phyloP scores from a whole-genome alignment of 1,140 invertebrate genomes.

The Plectus sambesii region DNA sequence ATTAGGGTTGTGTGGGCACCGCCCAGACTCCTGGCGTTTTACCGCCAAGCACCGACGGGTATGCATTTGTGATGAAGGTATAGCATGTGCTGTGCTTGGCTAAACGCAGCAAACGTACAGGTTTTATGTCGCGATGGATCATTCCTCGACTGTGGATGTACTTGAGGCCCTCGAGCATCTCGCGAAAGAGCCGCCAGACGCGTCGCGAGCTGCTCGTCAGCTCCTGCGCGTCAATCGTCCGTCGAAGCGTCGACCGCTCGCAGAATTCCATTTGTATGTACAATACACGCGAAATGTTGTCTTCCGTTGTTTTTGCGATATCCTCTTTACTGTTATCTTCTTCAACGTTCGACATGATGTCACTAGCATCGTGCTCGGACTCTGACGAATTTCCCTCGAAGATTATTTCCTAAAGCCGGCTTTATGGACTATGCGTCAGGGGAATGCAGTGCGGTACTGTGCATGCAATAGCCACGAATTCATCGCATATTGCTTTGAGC shows the following conservation, averaged over 20 bases:
- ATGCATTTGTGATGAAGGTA: too few species aligned
- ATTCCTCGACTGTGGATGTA: conserved; percentile 73
- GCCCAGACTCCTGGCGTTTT: too few species aligned
- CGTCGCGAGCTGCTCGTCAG: conserved; percentile 65
- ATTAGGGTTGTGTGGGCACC: too few species aligned
- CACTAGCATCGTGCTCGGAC: conserved; percentile 16
- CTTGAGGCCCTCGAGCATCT: conserved; percentile 73
- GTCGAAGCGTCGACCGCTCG: conserved; percentile 53
- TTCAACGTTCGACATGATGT: conserved; percentile 9
- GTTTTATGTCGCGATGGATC: conserved; percentile 30
- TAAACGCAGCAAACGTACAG: conserved; percentile 9
- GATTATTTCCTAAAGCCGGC: conserved; percentile 11
- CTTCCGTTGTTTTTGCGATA: conserved; percentile 2
- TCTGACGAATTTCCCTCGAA: not conserved
- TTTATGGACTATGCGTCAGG: too few species aligned
- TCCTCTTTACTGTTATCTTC: too few species aligned
- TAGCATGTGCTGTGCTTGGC: too few species aligned
- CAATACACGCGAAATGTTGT: conserved; percentile 17
- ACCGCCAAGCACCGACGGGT: too few species aligned
- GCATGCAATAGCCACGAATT: too few species aligned
- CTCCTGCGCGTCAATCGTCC: conserved; percentile 62
- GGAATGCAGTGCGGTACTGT: too few species aligned
- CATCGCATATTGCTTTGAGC: too few species aligned
- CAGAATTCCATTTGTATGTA: conserved; percentile 55
- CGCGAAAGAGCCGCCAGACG: conserved; percentile 79